Evolutionary conservation across 2,797 vertebrate genomes (phyloP), one percentile per base, ranked within the genome.

Genomic region (Pipistrellus pipistrellus): DNA sequence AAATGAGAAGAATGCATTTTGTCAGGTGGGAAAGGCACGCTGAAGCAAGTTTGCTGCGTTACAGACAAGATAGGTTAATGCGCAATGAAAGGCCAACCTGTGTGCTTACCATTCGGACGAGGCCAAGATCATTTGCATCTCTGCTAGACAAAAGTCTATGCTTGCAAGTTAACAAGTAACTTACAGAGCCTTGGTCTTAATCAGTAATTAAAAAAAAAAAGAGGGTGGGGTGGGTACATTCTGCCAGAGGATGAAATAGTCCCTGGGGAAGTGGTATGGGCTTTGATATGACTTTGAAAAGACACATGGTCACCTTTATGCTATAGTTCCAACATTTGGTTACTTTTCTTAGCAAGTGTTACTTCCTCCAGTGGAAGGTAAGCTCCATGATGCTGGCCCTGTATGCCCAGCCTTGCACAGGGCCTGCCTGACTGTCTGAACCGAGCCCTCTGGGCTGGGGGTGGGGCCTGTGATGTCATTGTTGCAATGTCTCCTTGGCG

Each of bases 221-320:
- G n/a, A 25, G 71, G 44, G 44, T 9, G 44, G 44, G 44, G 44
- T 9, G 44, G 10, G 44, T 73, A 69, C 20, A 4, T 75, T 71
- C n/a, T 81, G 14, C 69, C 69, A 35, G 48, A 66, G 27, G 35
- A 53, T 35, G 20, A 82, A 84, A 75, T 64, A 55, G 69, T 27
- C 20, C 3, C 57, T 48, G 38, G 59, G 18, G 18, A 51, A 0
- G n/a, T 1, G 27, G 5, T 2, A 80, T 7, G 48, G 30, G 12
- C 32, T 81, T 85, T 35, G 3, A 20, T 38, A 35, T n/a, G 71
- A 86, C 46, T 92, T 85, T 75, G 69, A 51, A 77, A 90, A 83
- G 59, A 72, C 23, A 23, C 2, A 5, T 1, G 11, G 8, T 73
- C 23, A 68, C 38, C 32, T 76, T 83, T 84, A 38, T 25, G 46